phyloP scores from a whole-genome alignment of 1,140 invertebrate species.

The Papilio polytes region DNA sequence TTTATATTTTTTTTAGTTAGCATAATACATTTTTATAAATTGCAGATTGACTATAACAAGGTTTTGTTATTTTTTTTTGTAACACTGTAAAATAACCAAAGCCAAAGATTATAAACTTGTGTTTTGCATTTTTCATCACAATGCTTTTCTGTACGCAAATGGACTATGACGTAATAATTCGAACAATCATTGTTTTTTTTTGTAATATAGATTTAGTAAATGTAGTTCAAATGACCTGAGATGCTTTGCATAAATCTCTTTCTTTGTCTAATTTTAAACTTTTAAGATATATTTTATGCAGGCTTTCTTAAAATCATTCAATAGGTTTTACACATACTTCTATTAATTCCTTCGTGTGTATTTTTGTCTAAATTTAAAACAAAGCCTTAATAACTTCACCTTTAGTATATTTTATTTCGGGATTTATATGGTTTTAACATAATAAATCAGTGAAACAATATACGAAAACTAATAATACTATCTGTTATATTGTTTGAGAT shows the following conservation, averaged over 20 bases:
- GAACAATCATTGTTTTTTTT: conserved; percentile 23
- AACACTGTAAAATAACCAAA: conserved; percentile 63
- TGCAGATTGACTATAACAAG: conserved; percentile 42
- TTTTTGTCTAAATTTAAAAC: no score
- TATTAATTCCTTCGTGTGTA: no score
- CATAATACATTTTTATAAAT: conserved; percentile 43
- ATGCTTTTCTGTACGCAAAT: conserved; percentile 15
- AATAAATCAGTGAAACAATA: background rate
- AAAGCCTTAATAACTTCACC: no score
- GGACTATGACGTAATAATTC: conserved; percentile 8
- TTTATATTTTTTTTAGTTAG: conserved; percentile 50
- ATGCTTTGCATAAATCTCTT: conserved; percentile 11
- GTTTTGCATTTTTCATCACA: conserved; percentile 40
- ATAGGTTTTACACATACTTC: background rate
- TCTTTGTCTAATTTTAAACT: background rate
- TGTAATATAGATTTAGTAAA: conserved; percentile 17
- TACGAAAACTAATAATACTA: background rate
- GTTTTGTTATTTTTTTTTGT: conserved; percentile 55
- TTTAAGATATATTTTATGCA: background rate
- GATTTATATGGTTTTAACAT: background rate
- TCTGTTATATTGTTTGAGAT: background rate
- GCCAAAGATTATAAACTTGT: conserved; percentile 62
- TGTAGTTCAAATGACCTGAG: conserved; percentile 27
- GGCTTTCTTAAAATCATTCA: background rate
- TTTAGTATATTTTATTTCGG: no score